Percentiles rank a stretch among this genome's conserved stretches.
phyloP scores from a whole-genome alignment of 2,888 invertebrate species.

The Eledona agricola region DNA sequence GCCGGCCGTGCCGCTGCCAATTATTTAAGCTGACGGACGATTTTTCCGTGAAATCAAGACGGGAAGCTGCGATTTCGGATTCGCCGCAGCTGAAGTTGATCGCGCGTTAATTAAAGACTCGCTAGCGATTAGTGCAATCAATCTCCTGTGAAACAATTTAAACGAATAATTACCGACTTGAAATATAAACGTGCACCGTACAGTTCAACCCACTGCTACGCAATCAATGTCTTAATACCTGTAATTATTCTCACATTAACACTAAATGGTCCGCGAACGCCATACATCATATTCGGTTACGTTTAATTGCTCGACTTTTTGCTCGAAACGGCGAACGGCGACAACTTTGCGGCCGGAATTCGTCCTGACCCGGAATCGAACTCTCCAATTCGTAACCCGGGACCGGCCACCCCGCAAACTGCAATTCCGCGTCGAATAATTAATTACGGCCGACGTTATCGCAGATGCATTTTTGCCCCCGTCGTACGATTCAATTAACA shows the following conservation, averaged over 20 bases:
- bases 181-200: constrained; percentile 38
- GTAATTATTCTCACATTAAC: constrained; percentile 47
- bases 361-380: constrained; percentile 1
- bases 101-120: constrained; percentile 27
- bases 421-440: constrained; percentile 43
- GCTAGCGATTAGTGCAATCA: constrained; percentile 30
- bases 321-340: constrained; percentile 3
- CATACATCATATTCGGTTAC: constrained; percentile 36
- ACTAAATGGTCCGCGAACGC: constrained; percentile 35
- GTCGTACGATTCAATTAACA: constrained; percentile 52
- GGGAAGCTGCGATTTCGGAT: constrained; percentile 20
- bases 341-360: background rate
- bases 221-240: constrained; percentile 46
- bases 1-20: constrained; percentile 32
- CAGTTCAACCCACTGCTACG: constrained; percentile 36
- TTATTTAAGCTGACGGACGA: constrained; percentile 36
- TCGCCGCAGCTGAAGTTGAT: constrained; percentile 1
- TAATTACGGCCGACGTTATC: constrained; percentile 51
- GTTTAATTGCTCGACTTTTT: constrained; percentile 25
- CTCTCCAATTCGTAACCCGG: constrained; percentile 4
- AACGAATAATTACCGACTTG: constrained; percentile 44
- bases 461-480: constrained; percentile 41
- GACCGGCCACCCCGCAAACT: too few species aligned
- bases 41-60: constrained; percentile 23
- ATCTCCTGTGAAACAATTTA: constrained; percentile 45